Conservation (phyloP, 92 coral and sea anemone genomes). For the Plumapathes pennacea region DNA sequence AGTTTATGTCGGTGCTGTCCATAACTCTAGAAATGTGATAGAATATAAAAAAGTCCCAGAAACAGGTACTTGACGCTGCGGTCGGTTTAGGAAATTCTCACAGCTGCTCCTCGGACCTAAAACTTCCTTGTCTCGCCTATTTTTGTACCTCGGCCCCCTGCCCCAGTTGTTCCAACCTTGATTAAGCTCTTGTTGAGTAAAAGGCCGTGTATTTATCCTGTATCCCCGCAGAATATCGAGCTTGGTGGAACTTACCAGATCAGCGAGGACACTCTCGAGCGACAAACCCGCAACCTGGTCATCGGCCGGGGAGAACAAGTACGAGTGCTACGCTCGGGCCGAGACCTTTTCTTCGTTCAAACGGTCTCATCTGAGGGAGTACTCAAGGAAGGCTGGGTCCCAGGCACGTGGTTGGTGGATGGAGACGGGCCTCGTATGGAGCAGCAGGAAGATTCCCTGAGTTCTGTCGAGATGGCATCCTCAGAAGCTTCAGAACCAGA, state of each 20-base stretch:
- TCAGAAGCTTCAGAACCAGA: conserved; percentile 93
- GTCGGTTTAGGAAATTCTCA: no score
- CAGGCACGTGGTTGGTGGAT: conserved; percentile 75
- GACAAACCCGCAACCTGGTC: conserved; percentile 62
- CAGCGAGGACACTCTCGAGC: conserved; percentile 77
- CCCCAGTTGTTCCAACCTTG: no score
- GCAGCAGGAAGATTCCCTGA: conserved; percentile 36
- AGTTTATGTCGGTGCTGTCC: no score
- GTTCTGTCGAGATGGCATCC: conserved; percentile 54
- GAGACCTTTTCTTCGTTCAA: conserved; percentile 88
- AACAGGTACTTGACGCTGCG: no score
- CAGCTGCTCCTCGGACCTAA: no score
- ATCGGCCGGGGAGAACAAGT: conserved; percentile 83
- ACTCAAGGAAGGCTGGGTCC: conserved; percentile 85
- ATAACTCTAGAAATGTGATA: no score
- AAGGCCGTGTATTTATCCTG: no score
- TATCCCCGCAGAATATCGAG: conserved; percentile 61
- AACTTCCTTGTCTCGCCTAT: no score
- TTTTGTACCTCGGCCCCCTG: no score
- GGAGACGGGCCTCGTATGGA: conserved; percentile 46
- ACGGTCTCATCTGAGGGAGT: conserved; percentile 58
- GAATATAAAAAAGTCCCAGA: no score
- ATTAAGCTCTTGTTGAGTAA: no score
- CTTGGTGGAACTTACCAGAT: conserved; percentile 85
- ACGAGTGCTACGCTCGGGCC: conserved; percentile 89